phyloP scores from a whole-genome alignment of 2,797 vertebrate genomes.

The Sebastes vulpes region DNA sequence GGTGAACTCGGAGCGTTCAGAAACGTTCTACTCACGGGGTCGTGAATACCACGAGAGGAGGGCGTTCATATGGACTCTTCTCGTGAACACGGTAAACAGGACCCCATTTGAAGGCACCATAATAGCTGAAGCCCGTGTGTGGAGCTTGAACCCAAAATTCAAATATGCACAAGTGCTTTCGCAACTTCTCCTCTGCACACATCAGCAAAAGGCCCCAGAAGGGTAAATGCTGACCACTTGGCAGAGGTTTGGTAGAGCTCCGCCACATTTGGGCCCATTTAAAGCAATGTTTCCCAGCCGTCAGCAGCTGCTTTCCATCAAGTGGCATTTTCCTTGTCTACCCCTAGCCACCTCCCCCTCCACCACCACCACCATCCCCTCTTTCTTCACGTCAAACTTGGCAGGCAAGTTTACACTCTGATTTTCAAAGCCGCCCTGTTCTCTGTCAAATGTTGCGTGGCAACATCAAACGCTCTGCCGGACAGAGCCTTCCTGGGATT shows the following conservation, averaged over 20 bases:
- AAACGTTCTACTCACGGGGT: too few relatives aligned
- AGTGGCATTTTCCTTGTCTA: conserved; percentile 77
- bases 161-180: conserved; percentile 18
- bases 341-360: conserved; percentile 7
- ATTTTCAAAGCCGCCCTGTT: conserved; percentile 85
- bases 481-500: conserved; percentile 84
- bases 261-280: conserved; percentile 80
- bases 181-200: conserved; percentile 26
- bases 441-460: conserved; percentile 86
- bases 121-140: background rate
- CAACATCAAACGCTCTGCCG: conserved; percentile 85
- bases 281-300: conserved; percentile 79
- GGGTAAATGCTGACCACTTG: conserved; percentile 65
- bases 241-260: conserved; percentile 49
- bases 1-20: too few relatives aligned
- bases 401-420: conserved; percentile 81
- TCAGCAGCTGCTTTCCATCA: conserved; percentile 86
- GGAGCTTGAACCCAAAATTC: background rate
- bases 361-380: conserved; percentile 49
- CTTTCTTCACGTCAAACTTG: conserved; percentile 82
- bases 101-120: background rate
- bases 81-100: too few relatives aligned
- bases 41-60: too few relatives aligned
- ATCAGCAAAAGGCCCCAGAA: conserved; percentile 54
- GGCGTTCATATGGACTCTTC: too few relatives aligned